A percentile compares a stretch with the other conserved stretches of the same genome.
Conservation (phyloP, 2,113 vertebrate species). For the Chunga burmeisteri region DNA sequence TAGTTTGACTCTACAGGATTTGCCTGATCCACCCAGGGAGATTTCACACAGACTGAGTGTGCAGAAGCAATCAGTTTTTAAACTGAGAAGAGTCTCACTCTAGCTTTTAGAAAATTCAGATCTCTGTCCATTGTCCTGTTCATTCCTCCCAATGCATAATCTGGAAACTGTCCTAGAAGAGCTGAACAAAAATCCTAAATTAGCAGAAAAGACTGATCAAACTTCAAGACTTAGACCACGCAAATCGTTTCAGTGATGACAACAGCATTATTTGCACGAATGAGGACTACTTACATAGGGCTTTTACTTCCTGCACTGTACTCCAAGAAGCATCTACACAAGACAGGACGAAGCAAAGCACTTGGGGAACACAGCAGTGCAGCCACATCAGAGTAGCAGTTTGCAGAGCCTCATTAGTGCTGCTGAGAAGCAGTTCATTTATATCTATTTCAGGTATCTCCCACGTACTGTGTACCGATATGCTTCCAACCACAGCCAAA, state of each 20-base stretch:
- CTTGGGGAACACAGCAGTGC: not conserved
- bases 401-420: not conserved
- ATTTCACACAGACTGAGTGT: not conserved
- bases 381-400: not conserved
- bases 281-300: not conserved
- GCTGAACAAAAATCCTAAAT: not conserved
- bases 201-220: not conserved
- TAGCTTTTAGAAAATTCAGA: not conserved
- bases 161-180: not conserved
- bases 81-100: not conserved
- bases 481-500: not conserved
- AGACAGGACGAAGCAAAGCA: not conserved
- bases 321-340: not conserved
- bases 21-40: not conserved
- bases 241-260: not conserved
- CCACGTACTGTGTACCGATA: not conserved
- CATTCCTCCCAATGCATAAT: not conserved
- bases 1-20: not conserved
- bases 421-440: not conserved
- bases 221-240: not conserved
- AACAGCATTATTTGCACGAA: not conserved
- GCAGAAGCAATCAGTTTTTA: not conserved
- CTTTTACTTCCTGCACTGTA: not conserved
- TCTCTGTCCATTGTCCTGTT: not conserved
- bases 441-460: not conserved